A percentile compares a stretch with the other conserved stretches of the same genome.
phyloP scores from a whole-genome alignment of 1,140 invertebrate genomes.

The Drosophila carrolli region DNA sequence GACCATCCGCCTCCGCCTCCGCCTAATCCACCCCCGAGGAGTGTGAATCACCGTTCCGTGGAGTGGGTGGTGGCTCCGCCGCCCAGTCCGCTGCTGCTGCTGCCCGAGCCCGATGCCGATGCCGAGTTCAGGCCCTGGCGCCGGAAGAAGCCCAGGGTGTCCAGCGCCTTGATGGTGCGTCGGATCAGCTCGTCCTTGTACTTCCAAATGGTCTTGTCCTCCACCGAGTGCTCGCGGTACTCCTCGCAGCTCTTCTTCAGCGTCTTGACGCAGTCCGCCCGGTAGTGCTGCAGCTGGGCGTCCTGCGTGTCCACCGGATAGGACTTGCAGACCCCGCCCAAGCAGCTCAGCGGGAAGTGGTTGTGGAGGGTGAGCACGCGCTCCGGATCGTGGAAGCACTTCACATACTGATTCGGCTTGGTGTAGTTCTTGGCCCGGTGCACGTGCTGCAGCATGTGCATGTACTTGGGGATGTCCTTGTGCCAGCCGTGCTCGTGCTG shows the following conservation, averaged over 20 bases:
- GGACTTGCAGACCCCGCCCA: constrained; percentile 93
- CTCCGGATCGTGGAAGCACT: constrained; percentile 97
- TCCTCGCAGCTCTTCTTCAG: constrained; percentile 94
- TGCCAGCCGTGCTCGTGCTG: constrained; percentile 93
- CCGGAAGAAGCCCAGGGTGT: constrained; percentile 90
- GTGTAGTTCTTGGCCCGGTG: constrained; percentile 96
- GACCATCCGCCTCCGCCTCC: constrained; percentile 46
- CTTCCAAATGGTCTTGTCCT: constrained; percentile 95
- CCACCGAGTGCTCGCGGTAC: constrained; percentile 92
- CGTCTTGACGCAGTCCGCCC: constrained; percentile 95
- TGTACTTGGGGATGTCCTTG: constrained; percentile 93
- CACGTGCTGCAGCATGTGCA: constrained; percentile 97
- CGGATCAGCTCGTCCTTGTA: constrained; percentile 91
- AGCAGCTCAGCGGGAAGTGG: constrained; percentile 95
- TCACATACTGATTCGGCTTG: constrained; percentile 96
- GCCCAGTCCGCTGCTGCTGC: constrained; percentile 48
- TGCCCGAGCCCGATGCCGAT: constrained; percentile 37
- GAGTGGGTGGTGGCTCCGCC: constrained; percentile 75
- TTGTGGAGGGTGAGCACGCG: constrained; percentile 95
- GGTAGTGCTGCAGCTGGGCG: constrained; percentile 96
- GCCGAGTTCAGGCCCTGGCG: constrained; percentile 42
- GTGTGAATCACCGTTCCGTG: constrained; percentile 80
- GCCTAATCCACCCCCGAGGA: constrained; percentile 36
- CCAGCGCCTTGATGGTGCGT: constrained; percentile 89
- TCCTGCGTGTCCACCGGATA: constrained; percentile 93